phyloP scores from a whole-genome alignment of 2,888 invertebrate species.

The Diaperis boleti region DNA sequence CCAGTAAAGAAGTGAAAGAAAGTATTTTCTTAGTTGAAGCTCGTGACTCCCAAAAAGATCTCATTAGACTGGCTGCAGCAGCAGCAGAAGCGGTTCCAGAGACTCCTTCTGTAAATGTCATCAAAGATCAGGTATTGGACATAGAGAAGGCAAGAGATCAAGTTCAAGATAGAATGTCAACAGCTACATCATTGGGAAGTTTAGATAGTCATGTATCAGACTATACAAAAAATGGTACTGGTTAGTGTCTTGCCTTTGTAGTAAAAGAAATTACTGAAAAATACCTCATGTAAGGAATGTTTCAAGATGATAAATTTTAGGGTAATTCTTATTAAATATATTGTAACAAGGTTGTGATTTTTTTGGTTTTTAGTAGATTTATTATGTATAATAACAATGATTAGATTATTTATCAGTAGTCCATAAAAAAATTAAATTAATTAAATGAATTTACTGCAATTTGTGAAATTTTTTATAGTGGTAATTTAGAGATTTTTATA shows the following conservation, averaged over 20 bases:
- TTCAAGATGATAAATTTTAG: constrained; percentile 21
- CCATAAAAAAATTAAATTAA: no score
- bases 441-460: no score
- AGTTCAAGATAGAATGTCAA: constrained; percentile 62
- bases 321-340: constrained; percentile 11
- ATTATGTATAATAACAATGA: background rate
- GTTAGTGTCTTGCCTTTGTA: constrained; percentile 14
- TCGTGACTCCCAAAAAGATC: constrained; percentile 78
- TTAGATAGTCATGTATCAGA: constrained; percentile 59
- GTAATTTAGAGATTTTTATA: no score
- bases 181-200: constrained; percentile 72
- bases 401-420: background rate
- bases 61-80: constrained; percentile 67
- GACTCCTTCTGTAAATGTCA: constrained; percentile 43
- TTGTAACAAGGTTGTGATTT: constrained; percentile 31
- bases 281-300: constrained; percentile 26
- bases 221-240: constrained; percentile 42
- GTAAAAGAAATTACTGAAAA: constrained; percentile 20
- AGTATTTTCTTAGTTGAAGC: constrained; percentile 87
- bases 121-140: constrained; percentile 61
- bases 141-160: constrained; percentile 62
- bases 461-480: no score
- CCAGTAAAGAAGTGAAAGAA: constrained; percentile 80
- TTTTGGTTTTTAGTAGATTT: constrained; percentile 14
- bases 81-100: constrained; percentile 55